Evolutionary conservation across 2,888 invertebrate species (phyloP), one percentile per base, ranked within the genome.

Genomic region (Carterocephalus palaemon): DNA sequence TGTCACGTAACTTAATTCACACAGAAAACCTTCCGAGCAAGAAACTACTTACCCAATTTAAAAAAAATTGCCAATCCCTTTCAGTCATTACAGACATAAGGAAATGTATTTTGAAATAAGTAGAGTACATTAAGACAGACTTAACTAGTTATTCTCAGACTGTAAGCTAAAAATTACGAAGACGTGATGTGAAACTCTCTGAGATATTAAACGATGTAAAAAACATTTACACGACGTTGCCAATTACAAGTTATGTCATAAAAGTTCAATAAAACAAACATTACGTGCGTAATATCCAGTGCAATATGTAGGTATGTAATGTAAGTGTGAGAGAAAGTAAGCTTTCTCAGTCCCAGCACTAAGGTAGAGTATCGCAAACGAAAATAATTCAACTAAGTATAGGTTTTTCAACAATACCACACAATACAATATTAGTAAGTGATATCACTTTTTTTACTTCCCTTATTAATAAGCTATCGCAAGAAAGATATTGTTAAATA

Each of bases 301-400:
- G 9, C 2, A n/a, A 22, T 23, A 9, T 12, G 12, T 26, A 26
- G 8, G 7, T 29, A 28, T 9, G 6, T 10, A 34, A 7, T 15
- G n/a, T 34, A 28, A 22, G 20, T 28, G 20, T 47, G 49, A 60
- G 75, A 71, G 80, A 81, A 81, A 82, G 80, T 77, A 46, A 54
- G 70, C 80, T 82, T 81, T 81, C 83, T 72, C 74, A 62, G 66
- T 70, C 67, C 49, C 57, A 57, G 60, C n/a, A 61, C 60, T 62
- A 60, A 57, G 59, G 59, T 54, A 53, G 54, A 66, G 61, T 64
- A 60, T 62, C 70, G 60, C 66, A 55, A 55, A 61, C 54, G 57
- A 56, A 53, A 54, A 50, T 64, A 60, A 60, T 53, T 42, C 51
- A 46, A 55, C 56, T 53, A 49, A 47, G 40, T 51, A 41, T 8